phyloP scores from a whole-genome alignment of 2,113 vertebrate genomes.

The Ammodytes marinus region DNA sequence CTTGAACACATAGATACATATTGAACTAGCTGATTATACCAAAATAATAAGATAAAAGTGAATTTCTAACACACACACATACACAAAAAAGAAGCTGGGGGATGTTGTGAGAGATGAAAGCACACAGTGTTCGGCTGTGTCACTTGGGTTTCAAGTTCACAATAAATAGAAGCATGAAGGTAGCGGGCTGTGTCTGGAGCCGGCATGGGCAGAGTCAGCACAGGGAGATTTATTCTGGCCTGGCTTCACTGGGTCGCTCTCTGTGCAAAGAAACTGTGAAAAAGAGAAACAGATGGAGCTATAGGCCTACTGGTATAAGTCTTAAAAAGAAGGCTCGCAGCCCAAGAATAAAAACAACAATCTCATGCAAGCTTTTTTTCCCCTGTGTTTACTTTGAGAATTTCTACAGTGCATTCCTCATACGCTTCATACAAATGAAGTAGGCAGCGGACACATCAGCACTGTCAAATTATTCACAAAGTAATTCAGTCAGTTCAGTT shows the following conservation, averaged over 20 bases:
- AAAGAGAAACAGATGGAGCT: conserved; percentile 42
- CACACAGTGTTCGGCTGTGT: conserved; percentile 7
- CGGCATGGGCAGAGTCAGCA: conserved; percentile 19
- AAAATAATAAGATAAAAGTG: neutral
- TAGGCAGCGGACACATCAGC: neutral
- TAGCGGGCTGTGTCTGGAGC: conserved; percentile 16
- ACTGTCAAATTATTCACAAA: conserved; percentile 3
- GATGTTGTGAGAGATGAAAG: conserved; percentile 26
- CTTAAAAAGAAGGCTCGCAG: conserved; percentile 19
- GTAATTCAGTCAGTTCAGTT: neutral
- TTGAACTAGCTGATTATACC: neutral
- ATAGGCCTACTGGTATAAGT: neutral
- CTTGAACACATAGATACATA: neutral
- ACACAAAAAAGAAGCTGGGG: accelerated
- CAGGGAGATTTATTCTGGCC: conserved; percentile 50
- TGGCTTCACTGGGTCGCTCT: neutral
- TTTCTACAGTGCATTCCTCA: neutral
- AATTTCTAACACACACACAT: neutral
- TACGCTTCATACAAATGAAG: neutral
- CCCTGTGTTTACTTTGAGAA: neutral
- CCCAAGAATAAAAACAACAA: neutral
- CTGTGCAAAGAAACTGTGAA: conserved; percentile 27
- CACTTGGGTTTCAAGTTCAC: conserved; percentile 28
- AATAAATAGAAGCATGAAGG: conserved; percentile 26
- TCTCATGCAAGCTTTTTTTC: neutral